Evolutionary conservation across 2,888 invertebrate genomes (phyloP).

Genomic region (Strigamia transsilvanica): DNA sequence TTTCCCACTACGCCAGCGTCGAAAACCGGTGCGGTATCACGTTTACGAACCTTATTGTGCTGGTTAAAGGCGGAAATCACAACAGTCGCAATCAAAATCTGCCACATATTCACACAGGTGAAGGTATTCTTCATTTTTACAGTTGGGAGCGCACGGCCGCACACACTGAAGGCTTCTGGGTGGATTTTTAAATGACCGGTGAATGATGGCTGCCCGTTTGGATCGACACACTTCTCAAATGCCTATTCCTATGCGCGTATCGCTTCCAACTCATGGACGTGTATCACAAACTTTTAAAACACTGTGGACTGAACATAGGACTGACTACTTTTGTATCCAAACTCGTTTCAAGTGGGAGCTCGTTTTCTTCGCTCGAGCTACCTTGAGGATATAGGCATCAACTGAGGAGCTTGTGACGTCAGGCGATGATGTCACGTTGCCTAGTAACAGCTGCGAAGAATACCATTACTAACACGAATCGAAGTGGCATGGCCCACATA

Average conservation of each 20-base stretch:
- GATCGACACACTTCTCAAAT: not conserved
- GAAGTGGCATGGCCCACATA: not conserved
- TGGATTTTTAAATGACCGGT: constrained; percentile 27
- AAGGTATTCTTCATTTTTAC: not conserved
- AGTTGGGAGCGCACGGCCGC: not conserved
- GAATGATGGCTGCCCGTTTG: constrained; percentile 32
- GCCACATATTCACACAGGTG: not conserved
- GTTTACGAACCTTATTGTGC: not conserved
- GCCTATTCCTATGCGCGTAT: not conserved
- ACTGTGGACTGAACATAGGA: not conserved
- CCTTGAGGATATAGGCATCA: not conserved
- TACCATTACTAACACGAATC: not conserved
- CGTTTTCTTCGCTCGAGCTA: not conserved
- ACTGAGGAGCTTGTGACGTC: constrained; percentile 23
- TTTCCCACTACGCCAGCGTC: not conserved
- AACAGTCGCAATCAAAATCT: not conserved
- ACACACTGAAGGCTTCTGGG: not conserved
- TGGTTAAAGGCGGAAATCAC: not conserved
- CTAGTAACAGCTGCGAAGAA: not conserved
- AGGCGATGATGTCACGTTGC: constrained; percentile 28
- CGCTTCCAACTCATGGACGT: not conserved
- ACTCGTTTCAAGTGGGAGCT: not conserved
- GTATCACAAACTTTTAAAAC: not conserved
- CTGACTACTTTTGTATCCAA: not conserved
- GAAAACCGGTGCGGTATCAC: not conserved